Percentiles rank a stretch among this genome's conserved stretches.
These are phyloP conservation scores for Microctenopoma lineatum DNA, from an alignment of 2,797 vertebrate species.

Conservation along the genomic window DNA sequence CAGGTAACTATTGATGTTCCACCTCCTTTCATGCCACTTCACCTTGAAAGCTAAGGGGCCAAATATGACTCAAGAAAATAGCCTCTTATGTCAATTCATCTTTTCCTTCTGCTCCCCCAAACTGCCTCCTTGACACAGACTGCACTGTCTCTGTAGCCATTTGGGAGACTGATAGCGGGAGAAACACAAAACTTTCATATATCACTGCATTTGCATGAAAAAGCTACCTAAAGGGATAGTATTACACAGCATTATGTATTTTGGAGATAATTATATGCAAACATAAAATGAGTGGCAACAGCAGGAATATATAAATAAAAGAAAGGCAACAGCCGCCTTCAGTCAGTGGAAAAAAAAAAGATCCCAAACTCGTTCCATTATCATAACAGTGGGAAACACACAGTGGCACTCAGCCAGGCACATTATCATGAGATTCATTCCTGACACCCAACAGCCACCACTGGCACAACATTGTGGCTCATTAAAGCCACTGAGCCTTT, in stretches of 20 bases:
- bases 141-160: conserved; percentile 39
- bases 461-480: conserved; percentile 72
- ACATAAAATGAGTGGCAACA: conserved; percentile 42
- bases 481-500: conserved; percentile 78
- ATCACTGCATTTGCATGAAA: conserved; percentile 53
- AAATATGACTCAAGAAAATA: conserved; percentile 76
- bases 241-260: conserved; percentile 42
- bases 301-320: conserved; percentile 42
- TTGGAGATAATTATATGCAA: conserved; percentile 55
- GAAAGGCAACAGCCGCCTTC: conserved; percentile 48
- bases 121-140: conserved; percentile 50
- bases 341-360: conserved; percentile 34
- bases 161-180: conserved; percentile 19
- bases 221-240: conserved; percentile 20
- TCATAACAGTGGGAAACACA: conserved; percentile 73
- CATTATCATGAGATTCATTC: conserved; percentile 77
- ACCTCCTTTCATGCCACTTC: conserved; percentile 76
- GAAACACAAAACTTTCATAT: conserved; percentile 25
- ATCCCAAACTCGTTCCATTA: conserved; percentile 61
- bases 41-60: conserved; percentile 76
- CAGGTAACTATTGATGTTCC: conserved; percentile 74
- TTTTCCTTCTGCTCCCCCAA: conserved; percentile 45
- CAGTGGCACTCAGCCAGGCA: conserved; percentile 65
- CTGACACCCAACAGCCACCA: conserved; percentile 74
- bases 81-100: conserved; percentile 79